phyloP scores from a whole-genome alignment of 2,888 invertebrate species.

The Aporophyla lueneburgensis region DNA sequence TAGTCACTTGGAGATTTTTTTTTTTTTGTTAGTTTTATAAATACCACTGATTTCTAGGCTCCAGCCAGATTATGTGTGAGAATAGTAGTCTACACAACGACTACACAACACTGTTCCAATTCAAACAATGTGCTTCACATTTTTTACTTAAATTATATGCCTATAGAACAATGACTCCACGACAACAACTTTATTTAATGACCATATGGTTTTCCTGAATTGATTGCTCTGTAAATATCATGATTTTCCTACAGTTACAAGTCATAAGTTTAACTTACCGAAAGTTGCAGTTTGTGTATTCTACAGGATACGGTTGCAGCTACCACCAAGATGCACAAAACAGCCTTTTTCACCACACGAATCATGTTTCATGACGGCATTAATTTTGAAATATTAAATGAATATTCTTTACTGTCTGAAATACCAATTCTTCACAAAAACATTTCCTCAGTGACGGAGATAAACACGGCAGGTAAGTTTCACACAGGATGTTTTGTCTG shows the following conservation, averaged over 20 bases:
- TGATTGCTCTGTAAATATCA: slow-evolving; percentile 10
- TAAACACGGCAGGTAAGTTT: slow-evolving; percentile 45
- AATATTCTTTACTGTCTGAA: slow-evolving; percentile 28
- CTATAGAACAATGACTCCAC: background rate
- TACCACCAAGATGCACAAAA: slow-evolving; percentile 72
- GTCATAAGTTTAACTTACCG: slow-evolving; percentile 73
- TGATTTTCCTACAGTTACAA: slow-evolving; percentile 21
- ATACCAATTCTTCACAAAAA: slow-evolving; percentile 54
- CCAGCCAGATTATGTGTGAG: background rate
- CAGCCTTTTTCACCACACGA: slow-evolving; percentile 71
- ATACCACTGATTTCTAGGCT: background rate
- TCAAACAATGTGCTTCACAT: slow-evolving; percentile 13
- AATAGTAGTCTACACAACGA: background rate
- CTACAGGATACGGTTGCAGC: slow-evolving; percentile 78
- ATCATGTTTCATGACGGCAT: slow-evolving; percentile 81
- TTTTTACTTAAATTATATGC: background rate
- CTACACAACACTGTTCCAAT: background rate
- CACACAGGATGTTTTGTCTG: background rate
- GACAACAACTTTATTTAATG: background rate
- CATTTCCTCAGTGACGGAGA: slow-evolving; percentile 53
- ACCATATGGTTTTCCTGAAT: slow-evolving; percentile 25
- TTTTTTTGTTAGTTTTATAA: background rate
- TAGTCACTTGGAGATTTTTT: background rate
- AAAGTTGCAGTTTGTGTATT: slow-evolving; percentile 86
- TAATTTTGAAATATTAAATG: slow-evolving; percentile 35